These are phyloP conservation scores for human (Homo sapiens) DNA, from an alignment of 2,113 vertebrate species.

Conservation along the genomic window DNA sequence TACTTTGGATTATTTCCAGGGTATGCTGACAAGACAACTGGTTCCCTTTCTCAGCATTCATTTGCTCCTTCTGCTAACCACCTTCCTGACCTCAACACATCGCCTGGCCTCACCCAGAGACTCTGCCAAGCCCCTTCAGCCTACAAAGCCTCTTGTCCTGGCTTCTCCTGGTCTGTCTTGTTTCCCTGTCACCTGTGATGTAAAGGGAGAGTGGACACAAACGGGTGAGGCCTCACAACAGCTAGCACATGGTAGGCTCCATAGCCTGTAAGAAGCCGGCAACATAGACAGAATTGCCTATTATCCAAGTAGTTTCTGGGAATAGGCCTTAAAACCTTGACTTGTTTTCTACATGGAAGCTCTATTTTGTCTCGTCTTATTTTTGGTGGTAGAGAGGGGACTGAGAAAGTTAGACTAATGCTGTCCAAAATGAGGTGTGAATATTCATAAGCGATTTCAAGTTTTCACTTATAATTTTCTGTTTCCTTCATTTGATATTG, in stretches of 20 bases:
- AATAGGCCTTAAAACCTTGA: neutral
- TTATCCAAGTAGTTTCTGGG: neutral
- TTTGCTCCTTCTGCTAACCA: neutral
- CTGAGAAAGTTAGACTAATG: neutral
- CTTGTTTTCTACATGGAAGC: neutral
- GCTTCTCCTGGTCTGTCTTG: neutral
- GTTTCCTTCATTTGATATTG: neutral
- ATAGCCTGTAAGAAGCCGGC: neutral
- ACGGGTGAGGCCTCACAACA: neutral
- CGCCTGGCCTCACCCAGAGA: neutral
- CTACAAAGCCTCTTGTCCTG: neutral
- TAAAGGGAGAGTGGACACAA: neutral
- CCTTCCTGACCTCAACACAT: neutral
- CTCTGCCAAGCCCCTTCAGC: slow-evolving; percentile 9
- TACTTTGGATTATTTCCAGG: slow-evolving; percentile 1
- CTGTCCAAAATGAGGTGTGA: neutral
- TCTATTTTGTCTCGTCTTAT: neutral
- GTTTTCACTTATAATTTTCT: neutral
- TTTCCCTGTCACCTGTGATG: neutral
- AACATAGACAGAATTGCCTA: neutral
- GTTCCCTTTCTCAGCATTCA: neutral
- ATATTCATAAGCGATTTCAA: neutral
- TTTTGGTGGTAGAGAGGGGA: neutral
- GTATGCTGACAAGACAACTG: neutral
- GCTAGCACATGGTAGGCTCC: neutral